Evolutionary conservation across 1,140 invertebrate species (phyloP).

Genomic region (Cydia amplana): DNA sequence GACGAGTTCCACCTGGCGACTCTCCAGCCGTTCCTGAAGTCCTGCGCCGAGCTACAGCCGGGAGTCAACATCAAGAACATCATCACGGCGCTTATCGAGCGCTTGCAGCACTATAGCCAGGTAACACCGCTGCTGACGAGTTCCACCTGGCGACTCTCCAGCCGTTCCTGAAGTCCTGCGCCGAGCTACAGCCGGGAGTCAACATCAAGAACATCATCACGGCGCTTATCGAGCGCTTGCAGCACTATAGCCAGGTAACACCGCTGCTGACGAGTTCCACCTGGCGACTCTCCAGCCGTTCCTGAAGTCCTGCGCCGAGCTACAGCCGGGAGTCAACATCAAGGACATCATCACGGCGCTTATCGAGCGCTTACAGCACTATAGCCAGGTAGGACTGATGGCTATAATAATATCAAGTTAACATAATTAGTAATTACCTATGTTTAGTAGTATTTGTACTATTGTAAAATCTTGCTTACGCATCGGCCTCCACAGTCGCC

Average conservation of each 20-base stretch:
- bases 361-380: constrained; percentile 94
- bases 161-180: constrained; percentile 97
- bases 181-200: constrained; percentile 95
- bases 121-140: too few species aligned
- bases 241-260: too few species aligned
- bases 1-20: constrained; percentile 99
- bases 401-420: too few species aligned
- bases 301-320: constrained; percentile 97
- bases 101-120: constrained; percentile 91
- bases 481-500: too few species aligned
- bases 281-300: constrained; percentile 96
- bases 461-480: too few species aligned
- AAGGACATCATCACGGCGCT: constrained; percentile 99
- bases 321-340: constrained; percentile 97
- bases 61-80: constrained; percentile 99
- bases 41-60: constrained; percentile 96
- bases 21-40: constrained; percentile 96
- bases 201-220: constrained; percentile 99
- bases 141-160: constrained; percentile 98
- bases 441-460: too few species aligned
- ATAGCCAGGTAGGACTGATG: constrained; percentile 82
- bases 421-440: too few species aligned
- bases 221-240: constrained; percentile 95
- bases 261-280: constrained; percentile 99
- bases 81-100: constrained; percentile 97